Conservation (phyloP, 1,140 invertebrate species). For the Portunus trituberculatus region DNA sequence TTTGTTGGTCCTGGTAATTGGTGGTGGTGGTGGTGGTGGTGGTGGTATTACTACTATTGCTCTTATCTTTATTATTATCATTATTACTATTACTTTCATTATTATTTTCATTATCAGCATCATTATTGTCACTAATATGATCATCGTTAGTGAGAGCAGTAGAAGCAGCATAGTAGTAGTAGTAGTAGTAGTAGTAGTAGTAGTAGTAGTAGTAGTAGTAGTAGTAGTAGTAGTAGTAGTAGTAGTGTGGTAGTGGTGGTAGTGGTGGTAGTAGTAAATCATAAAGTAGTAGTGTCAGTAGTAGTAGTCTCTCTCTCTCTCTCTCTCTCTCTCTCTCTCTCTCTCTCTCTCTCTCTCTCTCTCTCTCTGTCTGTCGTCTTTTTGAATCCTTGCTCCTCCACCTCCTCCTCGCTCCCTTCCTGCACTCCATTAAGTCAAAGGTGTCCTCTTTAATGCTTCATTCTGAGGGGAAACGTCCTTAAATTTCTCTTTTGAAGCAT, state of each 20-base stretch:
- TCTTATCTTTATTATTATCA: too few species aligned
- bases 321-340: too few species aligned
- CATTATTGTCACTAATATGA: too few species aligned
- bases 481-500: background rate
- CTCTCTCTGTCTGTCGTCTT: background rate
- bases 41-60: too few species aligned
- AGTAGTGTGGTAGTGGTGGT: background rate
- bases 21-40: too few species aligned
- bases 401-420: background rate
- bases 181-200: slow-evolving; percentile 13
- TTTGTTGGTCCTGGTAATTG: too few species aligned
- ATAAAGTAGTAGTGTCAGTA: background rate
- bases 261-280: background rate
- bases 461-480: background rate
- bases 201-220: slow-evolving; percentile 13
- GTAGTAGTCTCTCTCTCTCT: too few species aligned
- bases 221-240: slow-evolving; percentile 16
- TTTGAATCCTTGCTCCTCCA: background rate
- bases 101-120: too few species aligned
- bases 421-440: background rate
- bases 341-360: too few species aligned
- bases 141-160: too few species aligned
- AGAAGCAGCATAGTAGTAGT: too few species aligned
- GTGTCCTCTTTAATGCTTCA: slow-evolving; percentile 1
- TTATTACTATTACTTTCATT: too few species aligned